Evolutionary conservation across 1,140 invertebrate species (phyloP).

Genomic region (Monochamus saltuarius): DNA sequence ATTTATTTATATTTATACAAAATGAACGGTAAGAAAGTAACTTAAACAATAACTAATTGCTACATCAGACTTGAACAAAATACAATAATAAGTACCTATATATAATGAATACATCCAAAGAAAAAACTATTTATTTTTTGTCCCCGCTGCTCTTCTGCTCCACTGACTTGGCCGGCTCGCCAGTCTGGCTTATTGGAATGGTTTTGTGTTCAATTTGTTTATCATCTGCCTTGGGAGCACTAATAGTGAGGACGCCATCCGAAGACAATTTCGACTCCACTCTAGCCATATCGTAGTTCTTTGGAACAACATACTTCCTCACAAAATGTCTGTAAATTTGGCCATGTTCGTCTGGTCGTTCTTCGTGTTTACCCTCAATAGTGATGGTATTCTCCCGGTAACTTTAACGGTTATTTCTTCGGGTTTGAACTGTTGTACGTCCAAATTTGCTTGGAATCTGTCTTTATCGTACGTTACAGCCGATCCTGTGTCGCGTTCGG

Average conservation of each 20-base stretch:
- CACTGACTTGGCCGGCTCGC: slow-evolving; percentile 21
- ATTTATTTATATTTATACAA: no score
- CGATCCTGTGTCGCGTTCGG: slow-evolving; percentile 49
- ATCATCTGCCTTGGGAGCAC: slow-evolving; percentile 54
- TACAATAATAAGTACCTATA: no score
- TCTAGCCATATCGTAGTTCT: slow-evolving; percentile 63
- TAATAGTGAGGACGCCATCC: slow-evolving; percentile 71
- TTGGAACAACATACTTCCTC: slow-evolving; percentile 67
- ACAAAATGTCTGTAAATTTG: slow-evolving; percentile 67
- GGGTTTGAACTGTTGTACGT: slow-evolving; percentile 77
- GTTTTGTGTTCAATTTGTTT: slow-evolving; percentile 16
- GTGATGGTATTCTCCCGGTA: slow-evolving; percentile 66
- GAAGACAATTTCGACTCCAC: slow-evolving; percentile 69
- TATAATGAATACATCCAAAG: no score
- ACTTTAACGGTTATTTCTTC: slow-evolving; percentile 80
- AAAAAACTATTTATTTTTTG: no score
- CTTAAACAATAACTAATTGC: no score
- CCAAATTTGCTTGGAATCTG: slow-evolving; percentile 61
- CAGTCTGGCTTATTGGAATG: slow-evolving; percentile 36
- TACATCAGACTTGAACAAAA: no score
- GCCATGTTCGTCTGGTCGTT: slow-evolving; percentile 63
- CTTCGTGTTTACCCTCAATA: slow-evolving; percentile 71
- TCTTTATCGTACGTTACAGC: slow-evolving; percentile 57
- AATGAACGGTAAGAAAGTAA: no score
- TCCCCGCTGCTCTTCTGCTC: background rate